Evolutionary conservation across 1,140 invertebrate genomes (phyloP).

Genomic region (Calephelis nemesis): DNA sequence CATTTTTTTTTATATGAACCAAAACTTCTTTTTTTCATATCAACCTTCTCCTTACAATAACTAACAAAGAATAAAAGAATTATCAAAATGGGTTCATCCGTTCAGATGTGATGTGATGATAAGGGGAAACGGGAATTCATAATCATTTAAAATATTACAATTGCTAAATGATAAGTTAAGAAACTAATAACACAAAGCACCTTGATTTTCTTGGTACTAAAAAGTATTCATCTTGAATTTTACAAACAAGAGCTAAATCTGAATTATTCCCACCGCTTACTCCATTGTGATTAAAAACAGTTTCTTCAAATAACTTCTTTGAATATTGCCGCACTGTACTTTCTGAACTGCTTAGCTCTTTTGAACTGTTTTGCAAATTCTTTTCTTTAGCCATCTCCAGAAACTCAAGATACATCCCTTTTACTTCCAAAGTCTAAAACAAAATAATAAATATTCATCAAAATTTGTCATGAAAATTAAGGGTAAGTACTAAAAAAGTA

Average conservation of each 20-base stretch:
- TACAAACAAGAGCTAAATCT: conserved; percentile 46
- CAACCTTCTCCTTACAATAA: no score
- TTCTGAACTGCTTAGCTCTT: conserved; percentile 26
- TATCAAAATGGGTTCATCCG: no score
- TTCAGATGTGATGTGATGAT: no score
- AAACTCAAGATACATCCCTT: conserved; percentile 42
- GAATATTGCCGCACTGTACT: conserved; percentile 46
- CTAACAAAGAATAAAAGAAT: no score
- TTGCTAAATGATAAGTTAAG: no score
- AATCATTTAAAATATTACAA: no score
- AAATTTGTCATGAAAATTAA: background rate
- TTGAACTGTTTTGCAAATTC: background rate
- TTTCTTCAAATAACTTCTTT: conserved; percentile 51
- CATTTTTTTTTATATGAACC: no score
- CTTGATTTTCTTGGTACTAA: conserved; percentile 64
- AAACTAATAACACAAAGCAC: conserved; percentile 34
- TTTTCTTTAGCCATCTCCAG: conserved; percentile 29
- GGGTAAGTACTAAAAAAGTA: conserved; percentile 5
- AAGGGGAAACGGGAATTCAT: no score
- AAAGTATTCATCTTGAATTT: conserved; percentile 50
- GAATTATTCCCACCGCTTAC: conserved; percentile 60
- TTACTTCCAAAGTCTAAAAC: conserved; percentile 28
- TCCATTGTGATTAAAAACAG: conserved; percentile 43
- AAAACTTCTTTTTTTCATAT: no score
- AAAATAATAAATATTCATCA: background rate